Conservation (phyloP, 1,140 invertebrate genomes). For the Gerris buenoi region DNA sequence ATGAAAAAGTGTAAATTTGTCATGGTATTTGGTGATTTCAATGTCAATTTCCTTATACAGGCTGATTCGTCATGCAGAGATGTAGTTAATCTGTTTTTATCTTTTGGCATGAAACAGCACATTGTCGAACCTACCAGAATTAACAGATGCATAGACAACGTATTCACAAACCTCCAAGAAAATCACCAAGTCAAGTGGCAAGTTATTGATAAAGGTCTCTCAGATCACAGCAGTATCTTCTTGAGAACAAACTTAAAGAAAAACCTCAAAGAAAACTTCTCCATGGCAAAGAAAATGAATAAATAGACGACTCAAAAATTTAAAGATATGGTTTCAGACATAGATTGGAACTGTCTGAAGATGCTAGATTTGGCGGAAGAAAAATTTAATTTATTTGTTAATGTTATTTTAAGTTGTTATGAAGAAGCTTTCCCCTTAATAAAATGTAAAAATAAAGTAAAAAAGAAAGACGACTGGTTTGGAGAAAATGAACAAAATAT, state of each 20-base stretch:
- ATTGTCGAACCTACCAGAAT: neutral
- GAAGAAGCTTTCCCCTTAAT: neutral
- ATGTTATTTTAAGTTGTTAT: neutral
- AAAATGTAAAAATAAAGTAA: neutral
- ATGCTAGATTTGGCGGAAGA: neutral
- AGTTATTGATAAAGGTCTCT: neutral
- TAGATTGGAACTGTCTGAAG: neutral
- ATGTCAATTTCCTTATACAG: neutral
- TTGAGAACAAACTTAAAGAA: neutral
- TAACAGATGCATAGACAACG: neutral
- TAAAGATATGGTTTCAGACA: neutral
- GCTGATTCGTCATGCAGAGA: neutral
- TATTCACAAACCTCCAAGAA: neutral
- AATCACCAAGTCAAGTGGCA: neutral
- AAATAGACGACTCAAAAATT: neutral
- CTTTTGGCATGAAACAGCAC: neutral
- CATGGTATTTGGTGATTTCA: neutral
- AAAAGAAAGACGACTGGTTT: neutral
- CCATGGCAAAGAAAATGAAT: neutral
- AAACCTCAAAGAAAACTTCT: neutral
- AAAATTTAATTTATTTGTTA: neutral
- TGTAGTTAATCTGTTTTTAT: neutral
- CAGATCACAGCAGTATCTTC: neutral
- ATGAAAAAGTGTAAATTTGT: neutral
- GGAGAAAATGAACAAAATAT: neutral